Conservation (phyloP, 53 echinoderm and acorn worm species). For the Hippasteria phrygiana region DNA sequence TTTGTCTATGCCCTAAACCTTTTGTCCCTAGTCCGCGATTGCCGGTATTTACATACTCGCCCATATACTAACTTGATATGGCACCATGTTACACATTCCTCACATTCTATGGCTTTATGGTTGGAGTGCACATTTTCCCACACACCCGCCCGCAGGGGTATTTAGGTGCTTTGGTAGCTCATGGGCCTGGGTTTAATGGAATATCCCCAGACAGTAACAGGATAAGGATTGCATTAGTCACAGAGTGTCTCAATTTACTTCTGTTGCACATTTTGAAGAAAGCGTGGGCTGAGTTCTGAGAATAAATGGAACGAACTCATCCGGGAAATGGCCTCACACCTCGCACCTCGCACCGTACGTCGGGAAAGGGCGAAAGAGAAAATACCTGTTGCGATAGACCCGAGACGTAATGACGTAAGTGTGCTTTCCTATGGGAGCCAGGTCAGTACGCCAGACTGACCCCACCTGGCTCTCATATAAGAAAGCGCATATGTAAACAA, state of each 20-base stretch:
- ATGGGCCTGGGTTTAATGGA: slow-evolving; percentile 62
- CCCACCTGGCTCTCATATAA: too few species aligned
- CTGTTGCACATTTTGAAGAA: slow-evolving; percentile 31
- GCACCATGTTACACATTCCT: slow-evolving; percentile 56
- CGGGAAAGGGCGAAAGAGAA: too few species aligned
- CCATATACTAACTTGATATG: too few species aligned
- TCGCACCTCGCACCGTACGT: too few species aligned
- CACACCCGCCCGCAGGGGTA: slow-evolving; percentile 27
- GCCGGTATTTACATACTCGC: too few species aligned
- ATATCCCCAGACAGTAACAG: slow-evolving; percentile 68
- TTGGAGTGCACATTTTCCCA: slow-evolving; percentile 63
- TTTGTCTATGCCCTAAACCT: too few species aligned
- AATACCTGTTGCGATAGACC: too few species aligned
- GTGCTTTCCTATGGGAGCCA: too few species aligned
- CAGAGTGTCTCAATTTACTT: slow-evolving; percentile 14
- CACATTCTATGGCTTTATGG: slow-evolving; percentile 76
- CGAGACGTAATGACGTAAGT: too few species aligned
- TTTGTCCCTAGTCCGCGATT: too few species aligned
- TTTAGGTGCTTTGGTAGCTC: slow-evolving; percentile 9
- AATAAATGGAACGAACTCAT: slow-evolving; percentile 63
- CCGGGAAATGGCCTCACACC: slow-evolving; percentile 34
- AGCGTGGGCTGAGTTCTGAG: background rate
- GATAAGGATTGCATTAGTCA: background rate
- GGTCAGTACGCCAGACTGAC: too few species aligned
- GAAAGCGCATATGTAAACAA: too few species aligned